These are phyloP conservation scores for Echinometra lucunter DNA, from an alignment of 53 echinoderm and acorn worm species.

Conservation along the genomic window DNA sequence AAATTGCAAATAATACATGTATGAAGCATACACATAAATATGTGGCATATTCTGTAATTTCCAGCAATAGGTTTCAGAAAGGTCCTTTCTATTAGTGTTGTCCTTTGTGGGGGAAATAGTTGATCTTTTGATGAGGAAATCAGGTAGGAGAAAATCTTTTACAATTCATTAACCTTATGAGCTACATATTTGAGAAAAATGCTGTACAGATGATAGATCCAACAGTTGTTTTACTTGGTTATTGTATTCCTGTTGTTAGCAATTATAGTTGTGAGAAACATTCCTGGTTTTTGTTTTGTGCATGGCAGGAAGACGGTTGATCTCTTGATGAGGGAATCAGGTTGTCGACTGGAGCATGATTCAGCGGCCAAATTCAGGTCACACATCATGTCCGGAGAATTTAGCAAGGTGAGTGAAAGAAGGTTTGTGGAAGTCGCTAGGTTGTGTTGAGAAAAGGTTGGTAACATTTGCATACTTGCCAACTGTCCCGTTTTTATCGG, in stretches of 20 bases:
- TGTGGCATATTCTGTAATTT: no score
- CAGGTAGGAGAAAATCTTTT: no score
- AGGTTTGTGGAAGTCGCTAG: neutral
- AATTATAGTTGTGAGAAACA: neutral
- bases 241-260: neutral
- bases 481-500: no score
- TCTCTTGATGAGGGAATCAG: conserved; percentile 93
- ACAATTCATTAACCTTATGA: no score
- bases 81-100: no score
- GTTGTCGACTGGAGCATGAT: conserved; percentile 95
- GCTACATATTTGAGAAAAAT: no score
- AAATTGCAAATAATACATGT: no score
- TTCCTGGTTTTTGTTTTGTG: conserved; percentile 7
- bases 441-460: no score
- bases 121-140: conserved; percentile 94
- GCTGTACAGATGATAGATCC: neutral
- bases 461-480: no score
- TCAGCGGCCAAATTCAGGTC: conserved; percentile 97
- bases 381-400: conserved; percentile 97
- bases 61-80: no score
- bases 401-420: conserved; percentile 79
- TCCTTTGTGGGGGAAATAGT: conserved; percentile 91
- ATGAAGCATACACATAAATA: no score
- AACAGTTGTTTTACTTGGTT: neutral
- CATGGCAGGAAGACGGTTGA: conserved; percentile 88